Evolutionary conservation across 2,888 invertebrate genomes (phyloP), one percentile per base, ranked within the genome.

Genomic region (Gandaritis pyraliata): DNA sequence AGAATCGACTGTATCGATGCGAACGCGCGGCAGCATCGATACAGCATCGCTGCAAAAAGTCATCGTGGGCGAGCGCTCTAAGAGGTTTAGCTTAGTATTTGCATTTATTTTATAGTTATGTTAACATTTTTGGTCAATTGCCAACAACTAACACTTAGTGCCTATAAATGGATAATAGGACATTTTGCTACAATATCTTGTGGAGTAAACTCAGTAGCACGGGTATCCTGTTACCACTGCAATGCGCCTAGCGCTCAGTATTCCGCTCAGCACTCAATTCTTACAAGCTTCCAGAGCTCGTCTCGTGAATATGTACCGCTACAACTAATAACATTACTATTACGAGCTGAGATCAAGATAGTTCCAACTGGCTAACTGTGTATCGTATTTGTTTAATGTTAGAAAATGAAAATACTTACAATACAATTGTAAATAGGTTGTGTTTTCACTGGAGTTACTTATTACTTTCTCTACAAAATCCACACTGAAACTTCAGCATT

Each of bases 191-290:
- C 43, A 41, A 8, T 11, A 53, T 53, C 43, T 53, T 33, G 43
- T 46, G n/a, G 36, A 8, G 46, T 54, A 46, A n/a, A 46, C 18
- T 46, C 18, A 46, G 46, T 30, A 51, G 50, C 41, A 13, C 16
- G 43, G 13, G 41, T 52, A 10, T 41, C 39, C 29, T 13, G 30
- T 29, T 30, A 36, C 36, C 38, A 23, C 54, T 54, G 54, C 54
- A 54, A 46, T 54, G 54, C 54, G 54, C 46, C 54, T 54, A 33
- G 23, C 54, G 36, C 36, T 54, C 12, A 23, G 46, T 46, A 54
- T 46, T 54, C 54, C 8, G 33, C 46, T 18, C 46, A 13, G 3
- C 33, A 16, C 33, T 36, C 18, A 46, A 36, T 38, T 36, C 54
- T 36, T 54, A 45, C 45, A 45, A 18, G 8, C 43, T 53, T 36